Percentiles rank a stretch among this genome's conserved stretches.
Conservation (phyloP, 2,888 invertebrate genomes). For the Phytoseiulus persimilis region DNA sequence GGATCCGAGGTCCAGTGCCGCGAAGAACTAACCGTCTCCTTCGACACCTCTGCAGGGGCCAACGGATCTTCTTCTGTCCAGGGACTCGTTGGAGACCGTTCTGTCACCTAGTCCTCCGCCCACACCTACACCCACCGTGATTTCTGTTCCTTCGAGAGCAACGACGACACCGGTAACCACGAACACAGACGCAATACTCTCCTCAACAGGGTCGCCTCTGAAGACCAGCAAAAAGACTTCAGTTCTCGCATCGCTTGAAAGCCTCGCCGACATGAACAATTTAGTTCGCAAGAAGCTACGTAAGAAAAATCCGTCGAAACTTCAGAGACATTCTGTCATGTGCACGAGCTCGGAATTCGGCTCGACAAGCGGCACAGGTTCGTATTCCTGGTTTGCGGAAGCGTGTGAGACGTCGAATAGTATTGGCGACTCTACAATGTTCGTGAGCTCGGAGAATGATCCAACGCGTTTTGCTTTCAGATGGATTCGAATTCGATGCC, state of each 20-base stretch:
- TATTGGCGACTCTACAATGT: neutral
- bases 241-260: constrained; percentile 24
- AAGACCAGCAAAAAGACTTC: neutral
- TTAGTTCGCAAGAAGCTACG: constrained; percentile 33
- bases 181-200: neutral
- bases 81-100: constrained; percentile 29
- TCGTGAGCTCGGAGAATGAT: too few relatives aligned
- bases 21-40: neutral
- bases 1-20: too few relatives aligned
- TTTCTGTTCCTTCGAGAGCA: constrained; percentile 28
- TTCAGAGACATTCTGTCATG: constrained; percentile 33
- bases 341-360: constrained; percentile 37
- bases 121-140: constrained; percentile 15
- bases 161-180: constrained; percentile 22
- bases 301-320: constrained; percentile 31
- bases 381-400: neutral
- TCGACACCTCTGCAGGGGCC: neutral
- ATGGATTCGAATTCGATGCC: constrained; percentile 46
- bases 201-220: constrained; percentile 21
- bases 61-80: constrained; percentile 31
- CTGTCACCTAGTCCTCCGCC: constrained; percentile 34
- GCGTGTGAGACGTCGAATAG: neutral
- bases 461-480: constrained; percentile 17
- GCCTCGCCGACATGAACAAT: constrained; percentile 26
- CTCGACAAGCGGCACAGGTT: constrained; percentile 30